Evolutionary conservation across 2,888 invertebrate species (phyloP).

Genomic region (Phlogophora meticulosa): DNA sequence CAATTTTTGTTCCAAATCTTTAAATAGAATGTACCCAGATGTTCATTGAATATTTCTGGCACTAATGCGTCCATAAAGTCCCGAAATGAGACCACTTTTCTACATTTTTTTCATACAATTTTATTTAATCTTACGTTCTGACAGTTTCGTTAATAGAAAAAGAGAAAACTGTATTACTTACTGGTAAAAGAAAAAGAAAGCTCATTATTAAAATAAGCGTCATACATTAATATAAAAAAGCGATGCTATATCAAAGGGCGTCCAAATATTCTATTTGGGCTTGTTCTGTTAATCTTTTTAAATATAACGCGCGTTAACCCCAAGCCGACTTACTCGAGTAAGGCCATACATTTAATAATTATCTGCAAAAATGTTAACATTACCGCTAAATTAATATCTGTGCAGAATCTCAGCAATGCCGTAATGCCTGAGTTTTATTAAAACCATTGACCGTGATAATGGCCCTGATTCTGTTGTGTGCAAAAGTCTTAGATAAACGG

Average conservation of each 20-base stretch:
- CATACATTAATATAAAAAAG: conserved; percentile 25
- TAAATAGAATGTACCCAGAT: neutral
- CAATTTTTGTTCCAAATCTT: neutral
- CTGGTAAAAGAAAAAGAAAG: conserved; percentile 16
- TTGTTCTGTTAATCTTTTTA: conserved; percentile 55
- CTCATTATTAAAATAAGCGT: conserved; percentile 13
- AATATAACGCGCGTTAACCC: conserved; percentile 35
- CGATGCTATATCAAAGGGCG: conserved; percentile 48
- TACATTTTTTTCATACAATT: conserved; percentile 5
- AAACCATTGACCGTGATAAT: conserved; percentile 52
- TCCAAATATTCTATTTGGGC: conserved; percentile 50
- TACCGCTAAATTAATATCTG: conserved; percentile 40
- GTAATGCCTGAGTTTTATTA: conserved; percentile 14
- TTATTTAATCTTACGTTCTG: conserved; percentile 22
- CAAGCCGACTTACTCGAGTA: conserved; percentile 22
- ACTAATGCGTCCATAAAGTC: neutral
- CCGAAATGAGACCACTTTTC: conserved; percentile 18
- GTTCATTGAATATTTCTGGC: conserved; percentile 19
- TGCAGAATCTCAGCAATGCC: conserved; percentile 28
- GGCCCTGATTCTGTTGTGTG: conserved; percentile 37
- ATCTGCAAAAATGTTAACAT: conserved; percentile 50
- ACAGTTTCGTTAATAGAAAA: conserved; percentile 22
- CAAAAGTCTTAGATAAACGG: conserved; percentile 13
- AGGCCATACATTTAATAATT: conserved; percentile 49
- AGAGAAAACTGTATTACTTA: neutral